Evolutionary conservation across 2,888 invertebrate species (phyloP).

Genomic region (Teleogryllus oceanicus): DNA sequence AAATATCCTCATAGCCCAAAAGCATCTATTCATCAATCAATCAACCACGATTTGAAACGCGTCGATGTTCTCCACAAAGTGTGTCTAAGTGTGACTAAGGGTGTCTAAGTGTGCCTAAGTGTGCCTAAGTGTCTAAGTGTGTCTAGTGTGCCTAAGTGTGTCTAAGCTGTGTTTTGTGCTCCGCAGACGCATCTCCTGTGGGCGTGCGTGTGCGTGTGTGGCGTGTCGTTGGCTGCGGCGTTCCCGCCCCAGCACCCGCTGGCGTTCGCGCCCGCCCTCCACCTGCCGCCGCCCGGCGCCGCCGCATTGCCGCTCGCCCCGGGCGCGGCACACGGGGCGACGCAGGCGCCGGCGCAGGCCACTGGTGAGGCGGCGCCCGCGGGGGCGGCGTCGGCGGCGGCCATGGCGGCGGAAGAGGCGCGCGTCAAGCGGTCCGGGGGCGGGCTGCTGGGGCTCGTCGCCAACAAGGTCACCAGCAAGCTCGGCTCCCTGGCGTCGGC

Average conservation of each 20-base stretch:
- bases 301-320: not conserved
- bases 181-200: too few relatives aligned
- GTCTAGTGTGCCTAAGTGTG: too few relatives aligned
- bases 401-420: not conserved
- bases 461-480: not conserved
- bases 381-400: not conserved
- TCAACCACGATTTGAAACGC: too few relatives aligned
- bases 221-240: not conserved
- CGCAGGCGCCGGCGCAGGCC: not conserved
- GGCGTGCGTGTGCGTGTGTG: not conserved
- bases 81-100: too few relatives aligned
- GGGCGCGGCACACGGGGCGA: not conserved
- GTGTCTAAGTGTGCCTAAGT: too few relatives aligned
- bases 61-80: too few relatives aligned
- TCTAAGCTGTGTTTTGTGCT: too few relatives aligned
- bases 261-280: not conserved
- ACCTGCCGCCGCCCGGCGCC: not conserved
- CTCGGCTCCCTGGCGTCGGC: conserved; percentile 12
- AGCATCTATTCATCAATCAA: too few relatives aligned
- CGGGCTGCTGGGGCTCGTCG: not conserved
- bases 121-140: too few relatives aligned
- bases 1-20: too few relatives aligned
- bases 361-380: not conserved
- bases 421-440: conserved; percentile 1
- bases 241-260: not conserved